A percentile compares a stretch with the other conserved stretches of the same genome.
These are phyloP conservation scores for Corticium candelabrum DNA, from an alignment of 37 sponge, comb jelly and placozoan genomes.

Conservation along the genomic window DNA sequence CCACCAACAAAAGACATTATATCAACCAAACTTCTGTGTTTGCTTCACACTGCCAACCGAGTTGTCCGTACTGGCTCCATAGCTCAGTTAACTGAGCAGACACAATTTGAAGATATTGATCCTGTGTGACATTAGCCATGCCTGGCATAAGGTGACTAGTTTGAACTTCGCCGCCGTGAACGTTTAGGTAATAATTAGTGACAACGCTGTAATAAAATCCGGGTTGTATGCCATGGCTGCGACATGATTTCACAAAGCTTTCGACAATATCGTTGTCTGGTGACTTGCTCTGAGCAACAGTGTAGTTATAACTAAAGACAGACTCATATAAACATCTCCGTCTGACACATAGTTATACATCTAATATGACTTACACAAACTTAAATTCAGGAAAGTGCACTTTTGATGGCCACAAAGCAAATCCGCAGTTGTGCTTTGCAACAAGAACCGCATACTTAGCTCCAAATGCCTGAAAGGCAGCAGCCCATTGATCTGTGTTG, in stretches of 20 bases:
- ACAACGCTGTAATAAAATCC: constrained; percentile 63
- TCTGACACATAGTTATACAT: too few species aligned
- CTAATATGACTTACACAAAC: too few species aligned
- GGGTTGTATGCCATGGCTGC: constrained; percentile 22
- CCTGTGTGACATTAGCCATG: not conserved
- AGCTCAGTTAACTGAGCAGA: not conserved
- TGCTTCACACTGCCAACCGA: not conserved
- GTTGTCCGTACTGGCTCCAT: not conserved
- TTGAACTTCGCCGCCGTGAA: not conserved
- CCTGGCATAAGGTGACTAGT: not conserved
- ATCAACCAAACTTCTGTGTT: not conserved
- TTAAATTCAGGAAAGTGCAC: not conserved
- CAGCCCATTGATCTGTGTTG: constrained; percentile 30
- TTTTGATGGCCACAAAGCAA: constrained; percentile 51
- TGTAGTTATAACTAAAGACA: too few species aligned
- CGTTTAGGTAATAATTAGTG: constrained; percentile 38
- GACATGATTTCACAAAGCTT: constrained; percentile 23
- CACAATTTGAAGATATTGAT: not conserved
- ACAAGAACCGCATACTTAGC: constrained; percentile 41
- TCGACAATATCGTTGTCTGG: constrained; percentile 28
- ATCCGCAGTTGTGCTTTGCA: constrained; percentile 56
- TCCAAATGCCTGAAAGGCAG: constrained; percentile 14
- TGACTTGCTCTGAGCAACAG: not conserved
- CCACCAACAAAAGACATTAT: not conserved
- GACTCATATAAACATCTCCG: too few species aligned